phyloP scores from a whole-genome alignment of 2,797 vertebrate genomes.

The Smutsia temminckii region DNA sequence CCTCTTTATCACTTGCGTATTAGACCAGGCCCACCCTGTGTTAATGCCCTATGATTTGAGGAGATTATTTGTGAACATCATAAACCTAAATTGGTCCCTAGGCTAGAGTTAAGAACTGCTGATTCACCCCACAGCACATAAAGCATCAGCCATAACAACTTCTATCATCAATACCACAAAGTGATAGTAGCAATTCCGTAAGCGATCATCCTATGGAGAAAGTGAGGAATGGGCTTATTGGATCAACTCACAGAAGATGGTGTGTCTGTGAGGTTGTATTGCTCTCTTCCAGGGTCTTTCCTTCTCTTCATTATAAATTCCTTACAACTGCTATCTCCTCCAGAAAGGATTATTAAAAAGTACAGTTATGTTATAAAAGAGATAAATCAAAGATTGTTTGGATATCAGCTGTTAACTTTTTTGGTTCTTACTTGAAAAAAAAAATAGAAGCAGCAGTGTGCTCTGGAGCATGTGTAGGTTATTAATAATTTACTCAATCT shows the following conservation, averaged over 20 bases:
- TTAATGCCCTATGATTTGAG: neutral
- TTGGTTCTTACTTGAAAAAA: constrained; percentile 56
- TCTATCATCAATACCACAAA: neutral
- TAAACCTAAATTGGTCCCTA: neutral
- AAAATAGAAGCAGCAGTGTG: constrained; percentile 40
- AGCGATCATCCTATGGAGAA: neutral
- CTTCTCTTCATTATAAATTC: neutral
- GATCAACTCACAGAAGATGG: neutral
- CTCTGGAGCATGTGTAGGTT: constrained; percentile 70
- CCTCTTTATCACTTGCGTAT: neutral
- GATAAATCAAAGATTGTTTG: constrained; percentile 66
- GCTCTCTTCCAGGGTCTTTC: neutral
- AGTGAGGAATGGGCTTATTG: neutral
- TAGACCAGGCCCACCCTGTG: neutral
- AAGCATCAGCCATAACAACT: neutral
- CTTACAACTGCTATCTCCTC: neutral
- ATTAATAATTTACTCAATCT: constrained; percentile 81
- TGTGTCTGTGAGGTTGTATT: neutral
- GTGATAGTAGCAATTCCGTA: neutral
- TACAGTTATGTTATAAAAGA: neutral
- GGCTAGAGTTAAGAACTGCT: constrained; percentile 39
- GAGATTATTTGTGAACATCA: constrained; percentile 37
- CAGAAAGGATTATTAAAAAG: constrained; percentile 35
- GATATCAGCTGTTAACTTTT: constrained; percentile 70
- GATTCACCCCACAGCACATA: neutral